Conservation (phyloP, 2,888 invertebrate genomes). For the Idaea dimidiata region DNA sequence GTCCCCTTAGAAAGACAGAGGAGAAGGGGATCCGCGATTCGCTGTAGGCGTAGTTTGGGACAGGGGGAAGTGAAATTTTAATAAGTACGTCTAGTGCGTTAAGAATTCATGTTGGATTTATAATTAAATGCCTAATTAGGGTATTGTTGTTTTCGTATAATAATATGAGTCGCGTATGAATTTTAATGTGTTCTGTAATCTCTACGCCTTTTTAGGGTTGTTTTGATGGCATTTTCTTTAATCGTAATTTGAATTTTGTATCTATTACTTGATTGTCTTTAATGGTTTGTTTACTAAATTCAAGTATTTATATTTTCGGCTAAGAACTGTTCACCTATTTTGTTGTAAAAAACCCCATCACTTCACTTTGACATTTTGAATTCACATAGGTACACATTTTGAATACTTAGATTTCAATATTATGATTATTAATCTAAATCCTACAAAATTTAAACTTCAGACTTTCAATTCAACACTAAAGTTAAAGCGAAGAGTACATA, state of each 20-base stretch:
- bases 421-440: too few relatives aligned
- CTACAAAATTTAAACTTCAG: too few relatives aligned
- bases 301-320: background rate
- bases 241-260: background rate
- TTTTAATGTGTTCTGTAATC: constrained; percentile 50
- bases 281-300: background rate
- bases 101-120: constrained; percentile 78
- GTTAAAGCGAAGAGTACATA: background rate
- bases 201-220: constrained; percentile 34
- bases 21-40: constrained; percentile 73
- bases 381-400: too few relatives aligned
- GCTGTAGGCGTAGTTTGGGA: constrained; percentile 60
- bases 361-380: too few relatives aligned
- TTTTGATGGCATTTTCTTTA: constrained; percentile 22
- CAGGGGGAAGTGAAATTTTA: constrained; percentile 76
- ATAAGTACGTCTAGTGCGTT: constrained; percentile 75
- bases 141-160: constrained; percentile 61
- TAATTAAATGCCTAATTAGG: constrained; percentile 77
- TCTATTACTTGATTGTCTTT: background rate
- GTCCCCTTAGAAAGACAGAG: constrained; percentile 80
- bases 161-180: constrained; percentile 45
- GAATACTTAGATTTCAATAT: too few relatives aligned
- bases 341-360: too few relatives aligned
- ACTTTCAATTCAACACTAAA: background rate
- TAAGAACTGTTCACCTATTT: too few relatives aligned